Evolutionary conservation across 1,140 invertebrate genomes (phyloP).

Genomic region (Diorhabda sublineata): DNA sequence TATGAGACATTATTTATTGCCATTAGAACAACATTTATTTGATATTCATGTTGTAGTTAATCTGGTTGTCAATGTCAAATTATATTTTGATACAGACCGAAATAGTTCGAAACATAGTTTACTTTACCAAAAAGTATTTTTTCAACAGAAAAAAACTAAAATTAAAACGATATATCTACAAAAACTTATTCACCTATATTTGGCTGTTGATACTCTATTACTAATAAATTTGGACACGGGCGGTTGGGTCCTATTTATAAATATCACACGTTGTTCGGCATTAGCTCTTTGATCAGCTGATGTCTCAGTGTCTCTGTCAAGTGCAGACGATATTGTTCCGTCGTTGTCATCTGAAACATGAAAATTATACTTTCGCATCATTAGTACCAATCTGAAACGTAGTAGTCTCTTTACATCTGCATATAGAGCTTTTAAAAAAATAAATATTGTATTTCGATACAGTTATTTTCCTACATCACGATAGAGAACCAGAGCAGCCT

Average conservation of each 20-base stretch:
- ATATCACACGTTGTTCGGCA: slow-evolving; percentile 70
- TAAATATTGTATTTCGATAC: background rate
- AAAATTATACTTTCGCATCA: background rate
- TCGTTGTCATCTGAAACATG: slow-evolving; percentile 36
- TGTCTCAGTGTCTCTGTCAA: slow-evolving; percentile 37
- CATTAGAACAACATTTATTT: no score
- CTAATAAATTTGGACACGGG: slow-evolving; percentile 74
- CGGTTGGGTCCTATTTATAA: slow-evolving; percentile 76
- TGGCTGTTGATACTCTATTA: slow-evolving; percentile 88
- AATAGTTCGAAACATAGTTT: no score
- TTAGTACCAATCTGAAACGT: background rate
- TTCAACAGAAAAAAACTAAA: no score
- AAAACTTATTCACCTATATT: slow-evolving; percentile 67
- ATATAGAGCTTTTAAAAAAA: background rate
- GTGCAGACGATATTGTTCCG: slow-evolving; percentile 35
- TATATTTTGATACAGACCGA: no score
- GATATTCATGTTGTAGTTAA: no score
- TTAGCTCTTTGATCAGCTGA: slow-evolving; percentile 25
- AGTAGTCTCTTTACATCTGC: background rate
- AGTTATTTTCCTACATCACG: background rate
- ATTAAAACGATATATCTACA: no score
- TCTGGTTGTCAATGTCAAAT: no score
- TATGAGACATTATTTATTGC: no score
- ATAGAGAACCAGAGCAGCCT: background rate
- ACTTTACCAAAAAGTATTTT: no score